These are phyloP conservation scores for Smithornis capensis DNA, from an alignment of 2,113 vertebrate genomes.

Conservation along the genomic window DNA sequence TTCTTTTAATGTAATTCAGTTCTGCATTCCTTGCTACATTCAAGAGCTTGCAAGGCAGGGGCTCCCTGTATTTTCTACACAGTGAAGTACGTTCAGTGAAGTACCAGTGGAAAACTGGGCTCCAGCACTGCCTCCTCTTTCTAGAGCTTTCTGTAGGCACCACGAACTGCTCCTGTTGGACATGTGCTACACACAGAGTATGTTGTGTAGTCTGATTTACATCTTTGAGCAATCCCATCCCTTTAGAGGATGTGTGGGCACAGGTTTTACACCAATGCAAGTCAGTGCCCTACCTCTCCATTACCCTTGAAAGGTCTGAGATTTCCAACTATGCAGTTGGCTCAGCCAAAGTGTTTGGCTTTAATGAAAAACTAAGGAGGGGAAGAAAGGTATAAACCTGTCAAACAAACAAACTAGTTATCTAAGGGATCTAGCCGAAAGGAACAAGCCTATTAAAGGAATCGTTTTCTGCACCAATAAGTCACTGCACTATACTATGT, in stretches of 20 bases:
- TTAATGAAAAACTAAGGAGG: constrained; percentile 8
- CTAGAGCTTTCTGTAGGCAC: background rate
- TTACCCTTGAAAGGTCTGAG: background rate
- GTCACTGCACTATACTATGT: constrained; percentile 27
- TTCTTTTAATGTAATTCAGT: background rate
- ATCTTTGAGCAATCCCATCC: background rate
- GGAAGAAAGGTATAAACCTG: constrained; percentile 26
- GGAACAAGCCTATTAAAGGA: constrained; percentile 52
- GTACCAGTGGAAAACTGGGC: background rate
- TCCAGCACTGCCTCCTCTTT: background rate
- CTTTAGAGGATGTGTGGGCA: background rate
- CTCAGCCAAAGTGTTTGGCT: background rate
- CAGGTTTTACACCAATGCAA: background rate
- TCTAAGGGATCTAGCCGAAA: constrained; percentile 49
- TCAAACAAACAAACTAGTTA: constrained; percentile 53
- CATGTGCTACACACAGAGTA: fast-evolving
- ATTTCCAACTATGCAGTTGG: background rate
- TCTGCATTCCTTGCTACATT: fast-evolving
- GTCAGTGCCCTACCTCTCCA: background rate
- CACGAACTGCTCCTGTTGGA: background rate
- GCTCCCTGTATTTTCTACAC: background rate
- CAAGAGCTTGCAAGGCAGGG: fast-evolving
- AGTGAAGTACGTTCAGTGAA: background rate
- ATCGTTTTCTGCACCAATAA: constrained; percentile 28
- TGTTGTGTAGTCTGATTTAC: background rate